These are phyloP conservation scores for Eupsilia transversa DNA, from an alignment of 2,888 invertebrate species.

Conservation along the genomic window DNA sequence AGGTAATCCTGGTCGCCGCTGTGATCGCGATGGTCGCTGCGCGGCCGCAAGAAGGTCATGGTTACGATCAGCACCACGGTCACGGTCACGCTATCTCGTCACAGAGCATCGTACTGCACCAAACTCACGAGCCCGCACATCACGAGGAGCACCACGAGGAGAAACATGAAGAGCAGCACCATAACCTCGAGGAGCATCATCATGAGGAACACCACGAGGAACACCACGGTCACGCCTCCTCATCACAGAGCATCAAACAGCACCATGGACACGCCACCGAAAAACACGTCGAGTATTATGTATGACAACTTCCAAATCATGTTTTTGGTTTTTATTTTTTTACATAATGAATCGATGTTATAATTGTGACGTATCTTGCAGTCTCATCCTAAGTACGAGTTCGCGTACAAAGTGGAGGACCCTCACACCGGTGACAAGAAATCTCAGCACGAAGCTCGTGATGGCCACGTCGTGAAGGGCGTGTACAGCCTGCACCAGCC, in stretches of 20 bases:
- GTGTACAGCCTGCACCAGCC: constrained; percentile 89
- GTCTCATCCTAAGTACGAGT: constrained; percentile 68
- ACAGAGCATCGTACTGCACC: constrained; percentile 74
- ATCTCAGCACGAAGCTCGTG: constrained; percentile 83
- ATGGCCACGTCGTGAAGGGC: constrained; percentile 90
- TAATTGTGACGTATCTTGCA: background rate
- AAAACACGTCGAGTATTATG: constrained; percentile 63
- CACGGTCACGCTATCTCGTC: constrained; percentile 75
- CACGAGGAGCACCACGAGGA: constrained; percentile 33
- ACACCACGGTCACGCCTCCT: constrained; percentile 65
- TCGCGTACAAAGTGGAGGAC: constrained; percentile 85
- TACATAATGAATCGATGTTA: background rate
- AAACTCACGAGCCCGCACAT: constrained; percentile 52
- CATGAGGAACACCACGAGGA: constrained; percentile 59
- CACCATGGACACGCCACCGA: constrained; percentile 70
- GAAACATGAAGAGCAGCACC: constrained; percentile 25
- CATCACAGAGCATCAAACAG: constrained; percentile 75
- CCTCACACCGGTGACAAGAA: constrained; percentile 86
- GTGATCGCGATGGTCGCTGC: constrained; percentile 50
- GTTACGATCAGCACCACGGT: constrained; percentile 65
- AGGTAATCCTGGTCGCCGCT: constrained; percentile 45
- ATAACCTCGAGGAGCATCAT: constrained; percentile 27
- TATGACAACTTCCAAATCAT: constrained; percentile 6
- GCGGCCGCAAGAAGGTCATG: constrained; percentile 47
- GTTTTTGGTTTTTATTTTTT: background rate